phyloP scores from a whole-genome alignment of 2,797 vertebrate species.

The Sciurus vulgaris region DNA sequence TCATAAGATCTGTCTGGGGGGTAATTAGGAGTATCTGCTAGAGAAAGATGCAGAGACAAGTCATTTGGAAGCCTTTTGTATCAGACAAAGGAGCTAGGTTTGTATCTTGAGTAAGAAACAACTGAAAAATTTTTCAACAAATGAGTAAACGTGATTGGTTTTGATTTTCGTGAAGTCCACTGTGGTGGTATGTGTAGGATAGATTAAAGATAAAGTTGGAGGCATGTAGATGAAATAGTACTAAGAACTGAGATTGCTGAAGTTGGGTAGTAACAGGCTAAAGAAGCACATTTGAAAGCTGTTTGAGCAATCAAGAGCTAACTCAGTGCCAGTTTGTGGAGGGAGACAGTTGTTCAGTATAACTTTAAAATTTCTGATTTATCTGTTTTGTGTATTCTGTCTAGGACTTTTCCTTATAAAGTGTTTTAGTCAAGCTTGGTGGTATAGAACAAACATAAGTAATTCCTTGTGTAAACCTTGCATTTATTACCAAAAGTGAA shows the following conservation, averaged over 20 bases:
- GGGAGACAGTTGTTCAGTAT: neutral
- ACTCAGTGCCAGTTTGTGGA: neutral
- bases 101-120: constrained; percentile 21
- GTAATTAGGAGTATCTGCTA: neutral
- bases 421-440: neutral
- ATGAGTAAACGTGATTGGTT: neutral
- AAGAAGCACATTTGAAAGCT: neutral
- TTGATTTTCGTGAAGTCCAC: constrained; percentile 22
- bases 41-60: neutral
- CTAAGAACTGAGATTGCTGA: constrained; percentile 15
- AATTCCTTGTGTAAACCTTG: constrained; percentile 7
- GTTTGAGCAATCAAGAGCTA: neutral
- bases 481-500: constrained; percentile 25
- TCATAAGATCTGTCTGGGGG: neutral
- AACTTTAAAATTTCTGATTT: constrained; percentile 21
- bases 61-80: neutral
- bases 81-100: neutral
- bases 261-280: neutral
- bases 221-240: neutral
- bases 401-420: neutral
- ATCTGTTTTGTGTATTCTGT: neutral
- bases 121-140: neutral
- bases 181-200: neutral
- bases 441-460: neutral
- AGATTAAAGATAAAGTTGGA: constrained; percentile 13